Evolutionary conservation across 2,888 invertebrate species (phyloP).

Genomic region (Drosophila vallismaia): DNA sequence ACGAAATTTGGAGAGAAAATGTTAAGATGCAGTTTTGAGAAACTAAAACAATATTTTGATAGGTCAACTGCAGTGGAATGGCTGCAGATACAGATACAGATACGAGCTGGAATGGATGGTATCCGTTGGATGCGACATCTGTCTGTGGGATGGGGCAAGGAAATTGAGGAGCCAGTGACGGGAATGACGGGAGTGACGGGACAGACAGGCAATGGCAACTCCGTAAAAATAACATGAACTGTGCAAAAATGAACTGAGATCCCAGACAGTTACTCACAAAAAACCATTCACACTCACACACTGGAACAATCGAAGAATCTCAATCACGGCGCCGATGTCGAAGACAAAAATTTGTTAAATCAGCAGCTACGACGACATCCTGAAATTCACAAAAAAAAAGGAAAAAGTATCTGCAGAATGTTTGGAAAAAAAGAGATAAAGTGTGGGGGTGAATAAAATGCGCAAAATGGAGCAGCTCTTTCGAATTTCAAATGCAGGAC

Average conservation of each 20-base stretch:
- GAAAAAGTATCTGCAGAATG: slow-evolving; percentile 8
- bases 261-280: slow-evolving; percentile 39
- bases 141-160: slow-evolving; percentile 13
- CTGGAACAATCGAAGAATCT: slow-evolving; percentile 19
- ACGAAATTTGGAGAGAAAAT: slow-evolving; percentile 37
- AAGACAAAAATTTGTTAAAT: slow-evolving; percentile 73
- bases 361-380: slow-evolving; percentile 57
- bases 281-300: slow-evolving; percentile 32
- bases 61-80: slow-evolving; percentile 65
- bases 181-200: slow-evolving; percentile 36
- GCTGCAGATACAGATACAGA: slow-evolving; percentile 34
- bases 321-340: slow-evolving; percentile 58
- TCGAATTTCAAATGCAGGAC: slow-evolving; percentile 75
- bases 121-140: slow-evolving; percentile 31
- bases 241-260: slow-evolving; percentile 61
- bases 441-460: slow-evolving; percentile 47
- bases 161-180: slow-evolving; percentile 6
- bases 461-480: slow-evolving; percentile 59
- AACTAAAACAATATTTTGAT: slow-evolving; percentile 72
- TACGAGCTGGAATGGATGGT: slow-evolving; percentile 22
- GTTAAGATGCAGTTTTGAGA: slow-evolving; percentile 46
- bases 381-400: slow-evolving; percentile 18
- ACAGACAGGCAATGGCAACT: slow-evolving; percentile 71
- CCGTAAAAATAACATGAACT: slow-evolving; percentile 73
- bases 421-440: not conserved